Base-by-base conservation (phyloP, 2,888 invertebrate species). In the Agrotis segetum region DNA sequence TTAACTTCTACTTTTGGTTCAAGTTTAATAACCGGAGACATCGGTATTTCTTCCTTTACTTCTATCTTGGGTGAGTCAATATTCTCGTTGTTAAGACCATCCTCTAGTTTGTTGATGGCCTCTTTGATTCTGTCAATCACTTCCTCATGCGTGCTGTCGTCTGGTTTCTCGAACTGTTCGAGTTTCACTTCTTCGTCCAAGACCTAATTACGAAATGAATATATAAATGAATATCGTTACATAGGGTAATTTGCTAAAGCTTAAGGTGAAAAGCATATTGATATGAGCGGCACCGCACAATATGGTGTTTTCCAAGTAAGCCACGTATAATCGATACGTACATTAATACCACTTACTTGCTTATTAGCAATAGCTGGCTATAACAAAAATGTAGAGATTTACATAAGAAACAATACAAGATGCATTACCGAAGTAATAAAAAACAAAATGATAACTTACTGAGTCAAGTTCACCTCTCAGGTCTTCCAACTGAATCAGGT, bases 81-180 rank as follows among this genome's bases (percentile, higher is more conserved):
- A 49, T 86, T 88, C 62, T 88, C 89, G 67, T 91, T 84, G 67
- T 87, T 91, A 44, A 95, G 83, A 56, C 93, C 92, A 49, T 88
- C 93, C 82, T 96, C 95, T 34, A 96, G 82, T 89, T 95, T 96
- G 56, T 88, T 92, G 53, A 95, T 95, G 0, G 88, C 95, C 85
- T 95, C 94, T 85, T 94, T 95, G 50, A 96, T 95, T 83, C 92
- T 92, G 77, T 93, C 93, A 52, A 96, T 92, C 0, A 93, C 95
- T 84, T 92, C 90, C 76, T 92, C 92, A 44, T 95, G 93, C 65
- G 89, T 89, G 4, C 82, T 85, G 1, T 89, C 89, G 52, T 95
- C 94, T 53, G 89, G 89, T 77, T 90, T 88, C 56, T 95, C 95
- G 68, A 96, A 96, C 63, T 92, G 92, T 74, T 94, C 92, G 50